phyloP scores from a whole-genome alignment of 2,113 vertebrate genomes.

The Pogona vitticeps region DNA sequence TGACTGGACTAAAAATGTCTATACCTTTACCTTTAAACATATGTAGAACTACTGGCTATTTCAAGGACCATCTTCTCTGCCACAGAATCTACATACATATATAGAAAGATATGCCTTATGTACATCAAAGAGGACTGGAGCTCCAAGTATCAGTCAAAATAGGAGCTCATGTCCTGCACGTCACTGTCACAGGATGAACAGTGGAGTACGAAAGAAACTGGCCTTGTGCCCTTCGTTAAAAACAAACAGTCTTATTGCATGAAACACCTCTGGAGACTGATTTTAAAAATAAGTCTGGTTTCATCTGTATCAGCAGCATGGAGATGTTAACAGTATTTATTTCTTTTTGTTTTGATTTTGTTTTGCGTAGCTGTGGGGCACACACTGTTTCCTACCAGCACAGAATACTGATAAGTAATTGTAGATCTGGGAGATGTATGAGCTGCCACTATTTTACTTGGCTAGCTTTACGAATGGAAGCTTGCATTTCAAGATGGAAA shows the following conservation, averaged over 20 bases:
- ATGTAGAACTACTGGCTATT: background rate
- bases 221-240: constrained; percentile 22
- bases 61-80: background rate
- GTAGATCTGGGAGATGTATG: constrained; percentile 54
- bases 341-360: constrained; percentile 54
- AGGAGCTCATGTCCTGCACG: background rate
- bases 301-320: constrained; percentile 50
- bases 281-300: constrained; percentile 58
- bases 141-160: background rate
- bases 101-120: background rate
- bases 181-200: background rate
- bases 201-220: background rate
- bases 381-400: background rate
- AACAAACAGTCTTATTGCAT: constrained; percentile 49
- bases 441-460: constrained; percentile 30
- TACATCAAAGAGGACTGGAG: background rate
- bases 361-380: constrained; percentile 62
- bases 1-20: too few relatives aligned
- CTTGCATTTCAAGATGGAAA: constrained; percentile 22
- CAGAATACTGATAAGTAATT: background rate
- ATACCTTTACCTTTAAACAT: too few relatives aligned
- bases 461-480: constrained; percentile 46
- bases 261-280: constrained; percentile 55
- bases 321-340: constrained; percentile 62
- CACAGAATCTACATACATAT: too few relatives aligned